Evolutionary conservation across 2,797 vertebrate genomes (phyloP).

Genomic region (Enteromius thamalakanensis): DNA sequence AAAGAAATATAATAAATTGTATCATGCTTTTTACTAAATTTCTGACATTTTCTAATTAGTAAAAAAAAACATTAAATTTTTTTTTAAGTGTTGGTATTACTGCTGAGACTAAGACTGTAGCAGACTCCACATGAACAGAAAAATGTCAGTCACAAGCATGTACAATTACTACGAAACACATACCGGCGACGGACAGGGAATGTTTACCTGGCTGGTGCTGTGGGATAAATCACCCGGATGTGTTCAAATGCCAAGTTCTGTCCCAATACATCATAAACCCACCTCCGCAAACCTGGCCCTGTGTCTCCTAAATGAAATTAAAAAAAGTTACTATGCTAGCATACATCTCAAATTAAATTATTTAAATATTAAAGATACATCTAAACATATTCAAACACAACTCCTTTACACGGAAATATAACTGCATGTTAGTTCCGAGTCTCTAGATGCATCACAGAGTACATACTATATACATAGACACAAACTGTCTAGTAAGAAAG

Average conservation of each 20-base stretch:
- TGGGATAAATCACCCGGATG: slow-evolving; percentile 89
- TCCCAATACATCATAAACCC: slow-evolving; percentile 82
- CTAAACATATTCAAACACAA: not conserved
- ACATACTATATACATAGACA: too few species aligned
- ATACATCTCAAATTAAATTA: not conserved
- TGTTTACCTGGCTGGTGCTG: slow-evolving; percentile 83
- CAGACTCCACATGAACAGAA: not conserved
- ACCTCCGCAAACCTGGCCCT: slow-evolving; percentile 80
- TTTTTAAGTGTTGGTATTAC: not conserved
- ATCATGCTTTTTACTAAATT: not conserved
- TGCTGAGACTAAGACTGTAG: not conserved
- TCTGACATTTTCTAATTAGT: not conserved
- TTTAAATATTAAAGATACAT: not conserved
- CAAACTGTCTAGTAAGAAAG: not conserved
- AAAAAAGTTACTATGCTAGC: not conserved
- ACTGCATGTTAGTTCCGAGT: not conserved
- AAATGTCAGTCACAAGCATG: not conserved
- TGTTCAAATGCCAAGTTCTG: slow-evolving; percentile 85
- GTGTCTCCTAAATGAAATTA: slow-evolving; percentile 79
- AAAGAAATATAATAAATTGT: not conserved
- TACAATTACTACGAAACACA: not conserved
- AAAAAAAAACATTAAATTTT: not conserved
- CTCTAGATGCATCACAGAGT: too few species aligned
- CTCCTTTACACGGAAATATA: not conserved
- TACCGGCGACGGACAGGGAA: too few species aligned